Evolutionary conservation across 2,113 vertebrate genomes (phyloP).

Genomic region (Stercorarius parasiticus): DNA sequence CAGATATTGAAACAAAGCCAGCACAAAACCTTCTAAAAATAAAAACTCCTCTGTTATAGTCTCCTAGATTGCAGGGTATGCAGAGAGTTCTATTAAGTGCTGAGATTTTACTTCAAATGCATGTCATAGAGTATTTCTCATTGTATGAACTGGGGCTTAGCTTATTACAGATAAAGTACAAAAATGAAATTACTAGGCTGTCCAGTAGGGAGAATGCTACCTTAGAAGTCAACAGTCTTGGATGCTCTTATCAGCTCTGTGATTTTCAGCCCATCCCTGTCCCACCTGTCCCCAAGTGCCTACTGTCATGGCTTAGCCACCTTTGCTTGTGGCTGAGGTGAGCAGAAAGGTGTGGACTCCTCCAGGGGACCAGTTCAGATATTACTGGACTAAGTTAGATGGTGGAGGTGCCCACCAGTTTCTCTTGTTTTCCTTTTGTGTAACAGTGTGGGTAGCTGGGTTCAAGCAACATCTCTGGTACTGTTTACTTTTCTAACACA

Average conservation of each 20-base stretch:
- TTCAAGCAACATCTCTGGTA: accelerated
- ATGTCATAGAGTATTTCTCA: not conserved
- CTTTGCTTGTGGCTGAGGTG: accelerated
- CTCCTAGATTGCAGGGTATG: not conserved
- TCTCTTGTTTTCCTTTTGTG: not conserved
- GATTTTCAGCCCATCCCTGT: not conserved
- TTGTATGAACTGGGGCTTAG: not conserved
- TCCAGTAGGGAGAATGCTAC: not conserved
- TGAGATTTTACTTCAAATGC: constrained; percentile 22
- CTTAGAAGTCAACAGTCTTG: not conserved
- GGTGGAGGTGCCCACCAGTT: not conserved
- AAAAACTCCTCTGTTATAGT: not conserved
- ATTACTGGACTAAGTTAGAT: not conserved
- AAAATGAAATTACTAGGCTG: not conserved
- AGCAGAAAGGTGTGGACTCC: not conserved
- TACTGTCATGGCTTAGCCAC: not conserved
- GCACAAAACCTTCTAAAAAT: not conserved
- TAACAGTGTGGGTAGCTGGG: not conserved
- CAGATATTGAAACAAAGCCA: constrained; percentile 39
- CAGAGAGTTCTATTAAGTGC: not conserved
- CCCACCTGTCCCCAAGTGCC: not conserved
- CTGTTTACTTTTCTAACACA: not conserved
- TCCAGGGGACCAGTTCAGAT: not conserved
- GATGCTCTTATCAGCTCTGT: not conserved
- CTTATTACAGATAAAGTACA: constrained; percentile 5